phyloP scores from a whole-genome alignment of 2,888 invertebrate species.

The Diloba caeruleocephala region DNA sequence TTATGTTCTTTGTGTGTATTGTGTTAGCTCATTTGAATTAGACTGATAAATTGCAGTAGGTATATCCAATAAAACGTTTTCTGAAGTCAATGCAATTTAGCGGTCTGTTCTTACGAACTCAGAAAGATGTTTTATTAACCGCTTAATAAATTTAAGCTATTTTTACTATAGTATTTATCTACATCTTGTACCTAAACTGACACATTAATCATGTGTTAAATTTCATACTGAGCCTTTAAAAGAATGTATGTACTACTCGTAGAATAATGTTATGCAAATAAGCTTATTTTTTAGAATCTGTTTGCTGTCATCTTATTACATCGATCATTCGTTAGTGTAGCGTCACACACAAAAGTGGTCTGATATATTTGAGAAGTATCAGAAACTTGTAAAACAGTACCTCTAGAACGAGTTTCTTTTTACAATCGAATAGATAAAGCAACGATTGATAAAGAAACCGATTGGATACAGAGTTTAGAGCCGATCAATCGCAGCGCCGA shows the following conservation, averaged over 20 bases:
- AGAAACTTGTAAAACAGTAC: slow-evolving; percentile 21
- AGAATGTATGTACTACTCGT: slow-evolving; percentile 28
- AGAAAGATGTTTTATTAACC: slow-evolving; percentile 45
- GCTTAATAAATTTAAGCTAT: slow-evolving; percentile 52
- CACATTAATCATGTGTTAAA: slow-evolving; percentile 25
- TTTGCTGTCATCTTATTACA: slow-evolving; percentile 9
- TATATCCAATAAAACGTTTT: slow-evolving; percentile 1
- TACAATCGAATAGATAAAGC: too few relatives aligned
- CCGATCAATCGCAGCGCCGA: too few relatives aligned
- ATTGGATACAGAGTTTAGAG: too few relatives aligned
- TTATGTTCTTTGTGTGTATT: slow-evolving; percentile 37
- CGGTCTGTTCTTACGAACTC: slow-evolving; percentile 21
- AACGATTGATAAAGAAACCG: too few relatives aligned
- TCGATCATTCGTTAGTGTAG: slow-evolving; percentile 27
- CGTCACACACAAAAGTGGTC: slow-evolving; percentile 2
- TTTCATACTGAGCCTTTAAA: slow-evolving; percentile 36
- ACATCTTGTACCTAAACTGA: slow-evolving; percentile 50
- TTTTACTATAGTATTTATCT: slow-evolving; percentile 52
- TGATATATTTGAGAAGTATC: slow-evolving; percentile 14
- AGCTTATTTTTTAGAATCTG: slow-evolving; percentile 16
- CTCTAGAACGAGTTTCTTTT: too few relatives aligned
- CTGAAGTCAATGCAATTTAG: slow-evolving; percentile 17
- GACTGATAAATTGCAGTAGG: slow-evolving; percentile 26
- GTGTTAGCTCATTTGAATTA: slow-evolving; percentile 23
- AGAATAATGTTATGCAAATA: slow-evolving; percentile 25